These are phyloP conservation scores for Conchocele bisecta DNA, from an alignment of 2,888 invertebrate species.

Conservation along the genomic window DNA sequence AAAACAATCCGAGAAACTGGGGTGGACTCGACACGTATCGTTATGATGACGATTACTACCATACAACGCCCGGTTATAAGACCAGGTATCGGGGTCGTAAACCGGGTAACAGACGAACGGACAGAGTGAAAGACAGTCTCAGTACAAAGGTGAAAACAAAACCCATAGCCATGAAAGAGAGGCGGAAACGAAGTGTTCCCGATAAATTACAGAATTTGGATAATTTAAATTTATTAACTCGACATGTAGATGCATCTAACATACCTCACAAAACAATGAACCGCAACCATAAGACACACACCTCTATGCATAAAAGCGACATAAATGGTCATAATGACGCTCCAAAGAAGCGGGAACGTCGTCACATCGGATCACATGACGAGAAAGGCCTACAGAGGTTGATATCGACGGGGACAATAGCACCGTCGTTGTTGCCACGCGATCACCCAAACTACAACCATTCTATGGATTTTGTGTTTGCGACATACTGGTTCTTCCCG, in stretches of 20 bases:
- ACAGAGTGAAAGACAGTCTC: constrained; percentile 24
- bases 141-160: background rate
- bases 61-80: constrained; percentile 34
- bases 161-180: constrained; percentile 39
- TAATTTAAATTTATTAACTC: too few relatives aligned
- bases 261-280: background rate
- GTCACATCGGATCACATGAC: constrained; percentile 83
- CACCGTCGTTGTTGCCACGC: constrained; percentile 80
- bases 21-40: background rate
- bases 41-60: constrained; percentile 20
- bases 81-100: constrained; percentile 24
- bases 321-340: background rate
- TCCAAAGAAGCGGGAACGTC: constrained; percentile 51
- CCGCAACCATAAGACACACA: background rate
- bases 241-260: background rate
- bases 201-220: background rate
- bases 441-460: constrained; percentile 82
- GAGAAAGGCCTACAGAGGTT: constrained; percentile 82
- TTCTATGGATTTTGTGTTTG: constrained; percentile 87
- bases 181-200: background rate
- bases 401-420: constrained; percentile 83
- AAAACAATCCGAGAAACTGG: background rate
- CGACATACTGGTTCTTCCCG: constrained; percentile 89
- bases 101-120: constrained; percentile 3
- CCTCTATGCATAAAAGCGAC: too few relatives aligned